Base-by-base conservation (phyloP, 2,113 vertebrate species). In the Gobiocypris rarus region DNA sequence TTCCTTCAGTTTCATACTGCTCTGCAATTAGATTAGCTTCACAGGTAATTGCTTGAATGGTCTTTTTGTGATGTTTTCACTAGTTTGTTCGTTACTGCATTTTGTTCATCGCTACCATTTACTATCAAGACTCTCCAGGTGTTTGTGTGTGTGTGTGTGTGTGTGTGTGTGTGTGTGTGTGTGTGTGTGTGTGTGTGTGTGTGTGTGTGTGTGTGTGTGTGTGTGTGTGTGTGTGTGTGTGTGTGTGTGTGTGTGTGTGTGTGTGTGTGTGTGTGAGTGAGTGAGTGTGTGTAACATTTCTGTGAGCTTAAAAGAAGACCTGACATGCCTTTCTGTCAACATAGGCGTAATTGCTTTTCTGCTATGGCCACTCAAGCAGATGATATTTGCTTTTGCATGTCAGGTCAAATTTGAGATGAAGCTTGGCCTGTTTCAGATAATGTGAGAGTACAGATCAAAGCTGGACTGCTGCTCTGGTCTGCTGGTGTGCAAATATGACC, bases 301-400 rank as follows among this genome's bases (percentile, higher is more conserved):
- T 52, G 17, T 80, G 48, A 34, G 74, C 67, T 75, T 41, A 54
- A 83, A 59, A 83, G 82, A 82, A 75, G 83, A 82, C 48, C 77
- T 77, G 69, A 65, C 80, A 83, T 85, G 78, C 58, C 65, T 67
- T 78, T 78, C 65, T 83, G 75, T 85, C 75, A 50, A 82, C 81
- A 82, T 61, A 34, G 43, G 26, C 7, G 31, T 81, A 83, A 85
- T 88, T 84, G 78, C 83, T 84, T 84, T 73, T 69, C 87, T 84
- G 78, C 79, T 83, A 88, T 75, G 75, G 78, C 78, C 87, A 88
- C 74, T 88, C 87, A 84, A 79, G 85, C 82, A 75, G 83, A 86
- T 86, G 43, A 84, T 86, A 84, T 78, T 84, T 79, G 79, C 83
- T 84, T 84, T 84, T 84, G 79, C 81, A 43, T 84, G 83, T 82